Percentiles rank a stretch among this genome's conserved stretches.
Evolutionary conservation across 2,888 invertebrate species (phyloP).

Genomic region (Amblyteles armatorius): DNA sequence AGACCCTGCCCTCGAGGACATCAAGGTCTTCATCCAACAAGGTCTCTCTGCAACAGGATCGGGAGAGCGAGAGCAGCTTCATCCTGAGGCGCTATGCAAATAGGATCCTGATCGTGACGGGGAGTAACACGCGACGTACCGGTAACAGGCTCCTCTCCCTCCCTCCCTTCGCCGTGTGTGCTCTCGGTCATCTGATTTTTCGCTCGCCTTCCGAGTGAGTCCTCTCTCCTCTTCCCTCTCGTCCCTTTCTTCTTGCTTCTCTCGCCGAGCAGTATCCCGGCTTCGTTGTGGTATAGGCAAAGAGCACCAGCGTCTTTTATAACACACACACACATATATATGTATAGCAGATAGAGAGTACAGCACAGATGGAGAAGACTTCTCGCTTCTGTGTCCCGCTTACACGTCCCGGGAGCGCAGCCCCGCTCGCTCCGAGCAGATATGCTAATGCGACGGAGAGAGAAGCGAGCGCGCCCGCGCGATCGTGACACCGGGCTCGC

Average conservation of each 20-base stretch:
- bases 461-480: slow-evolving; percentile 71
- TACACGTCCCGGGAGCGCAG: slow-evolving; percentile 64
- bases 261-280: neutral
- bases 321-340: neutral
- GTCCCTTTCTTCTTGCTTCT: slow-evolving; percentile 17
- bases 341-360: slow-evolving; percentile 36
- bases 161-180: slow-evolving; percentile 51
- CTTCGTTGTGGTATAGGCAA: neutral
- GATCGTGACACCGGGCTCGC: slow-evolving; percentile 83
- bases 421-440: slow-evolving; percentile 79
- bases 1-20: slow-evolving; percentile 45
- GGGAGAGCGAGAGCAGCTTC: slow-evolving; percentile 76
- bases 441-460: slow-evolving; percentile 82
- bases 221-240: slow-evolving; percentile 16
- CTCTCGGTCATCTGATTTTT: slow-evolving; percentile 35
- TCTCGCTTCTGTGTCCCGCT: slow-evolving; percentile 61
- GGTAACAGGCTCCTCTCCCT: slow-evolving; percentile 71
- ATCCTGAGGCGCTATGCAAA: slow-evolving; percentile 82
- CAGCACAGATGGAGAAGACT: slow-evolving; percentile 22
- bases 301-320: neutral
- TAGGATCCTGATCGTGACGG: slow-evolving; percentile 84
- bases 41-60: slow-evolving; percentile 27
- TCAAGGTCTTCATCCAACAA: slow-evolving; percentile 57
- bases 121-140: slow-evolving; percentile 75
- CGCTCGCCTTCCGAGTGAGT: slow-evolving; percentile 49